Conservation (phyloP, 2,888 invertebrate species). For the Branchipolynoe longqiensis region DNA sequence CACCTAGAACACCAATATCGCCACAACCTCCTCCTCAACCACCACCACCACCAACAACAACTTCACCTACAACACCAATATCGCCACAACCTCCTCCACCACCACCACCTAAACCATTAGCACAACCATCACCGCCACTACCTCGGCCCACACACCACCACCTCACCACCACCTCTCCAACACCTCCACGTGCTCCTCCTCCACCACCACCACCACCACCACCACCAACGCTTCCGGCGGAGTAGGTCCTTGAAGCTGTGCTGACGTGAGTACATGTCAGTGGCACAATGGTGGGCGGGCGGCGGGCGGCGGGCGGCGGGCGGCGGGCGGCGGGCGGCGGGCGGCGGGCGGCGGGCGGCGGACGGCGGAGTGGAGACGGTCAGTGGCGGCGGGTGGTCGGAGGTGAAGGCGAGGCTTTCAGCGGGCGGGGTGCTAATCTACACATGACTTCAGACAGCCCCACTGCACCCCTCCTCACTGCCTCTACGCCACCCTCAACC, state of each 20-base stretch:
- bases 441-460: background rate
- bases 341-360: background rate
- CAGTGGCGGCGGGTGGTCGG: slow-evolving; percentile 3
- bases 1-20: background rate
- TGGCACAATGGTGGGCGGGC: slow-evolving; percentile 25
- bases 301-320: background rate
- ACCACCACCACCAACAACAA: background rate
- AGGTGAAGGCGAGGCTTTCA: background rate
- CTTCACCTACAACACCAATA: background rate
- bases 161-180: background rate
- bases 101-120: background rate
- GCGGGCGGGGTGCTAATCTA: slow-evolving; percentile 15
- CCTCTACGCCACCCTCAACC: too few relatives aligned
- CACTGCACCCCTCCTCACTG: background rate
- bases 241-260: slow-evolving; percentile 1
- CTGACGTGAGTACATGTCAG: slow-evolving; percentile 30
- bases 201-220: background rate
- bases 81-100: background rate
- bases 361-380: background rate
- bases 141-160: background rate
- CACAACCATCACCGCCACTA: background rate
- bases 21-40: background rate
- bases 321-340: background rate
- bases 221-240: background rate
- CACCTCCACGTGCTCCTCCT: background rate